Percentiles rank a stretch among this genome's conserved stretches.
Evolutionary conservation across 2,113 vertebrate genomes (phyloP).

Genomic region (Chaetorhynchus papuensis): DNA sequence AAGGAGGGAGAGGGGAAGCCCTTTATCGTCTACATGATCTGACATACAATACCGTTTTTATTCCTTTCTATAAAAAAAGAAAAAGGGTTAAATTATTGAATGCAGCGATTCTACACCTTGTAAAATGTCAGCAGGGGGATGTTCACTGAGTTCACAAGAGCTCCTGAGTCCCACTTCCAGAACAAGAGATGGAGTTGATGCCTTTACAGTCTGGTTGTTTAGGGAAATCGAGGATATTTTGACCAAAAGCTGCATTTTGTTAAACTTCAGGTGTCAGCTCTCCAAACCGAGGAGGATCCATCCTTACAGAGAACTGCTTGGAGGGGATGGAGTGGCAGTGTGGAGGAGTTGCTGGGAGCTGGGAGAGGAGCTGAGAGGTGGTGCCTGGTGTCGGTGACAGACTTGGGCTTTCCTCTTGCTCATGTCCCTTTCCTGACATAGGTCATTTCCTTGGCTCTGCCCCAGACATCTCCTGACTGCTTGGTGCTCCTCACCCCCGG

Average conservation of each 20-base stretch:
- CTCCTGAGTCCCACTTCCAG: background rate
- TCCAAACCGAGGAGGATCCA: background rate
- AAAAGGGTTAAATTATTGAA: background rate
- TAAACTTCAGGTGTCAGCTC: background rate
- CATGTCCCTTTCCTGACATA: background rate
- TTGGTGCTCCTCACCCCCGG: background rate
- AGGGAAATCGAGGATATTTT: background rate
- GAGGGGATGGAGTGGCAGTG: background rate
- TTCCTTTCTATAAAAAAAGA: background rate
- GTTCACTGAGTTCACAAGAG: background rate
- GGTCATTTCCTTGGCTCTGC: conserved; percentile 7
- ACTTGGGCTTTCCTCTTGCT: background rate
- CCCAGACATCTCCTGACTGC: background rate
- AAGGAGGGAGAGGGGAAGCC: background rate
- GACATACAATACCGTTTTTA: background rate
- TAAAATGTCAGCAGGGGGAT: background rate
- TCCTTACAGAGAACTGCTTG: background rate
- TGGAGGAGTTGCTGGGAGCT: background rate
- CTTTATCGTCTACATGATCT: background rate
- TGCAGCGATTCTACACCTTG: background rate
- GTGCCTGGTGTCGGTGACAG: background rate
- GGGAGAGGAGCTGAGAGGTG: background rate
- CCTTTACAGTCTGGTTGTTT: background rate
- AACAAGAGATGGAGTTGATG: background rate
- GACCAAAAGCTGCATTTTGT: background rate